Percentiles rank a stretch among this genome's conserved stretches.
Conservation (phyloP, 2,888 invertebrate species). For the Dendrolimus houi region DNA sequence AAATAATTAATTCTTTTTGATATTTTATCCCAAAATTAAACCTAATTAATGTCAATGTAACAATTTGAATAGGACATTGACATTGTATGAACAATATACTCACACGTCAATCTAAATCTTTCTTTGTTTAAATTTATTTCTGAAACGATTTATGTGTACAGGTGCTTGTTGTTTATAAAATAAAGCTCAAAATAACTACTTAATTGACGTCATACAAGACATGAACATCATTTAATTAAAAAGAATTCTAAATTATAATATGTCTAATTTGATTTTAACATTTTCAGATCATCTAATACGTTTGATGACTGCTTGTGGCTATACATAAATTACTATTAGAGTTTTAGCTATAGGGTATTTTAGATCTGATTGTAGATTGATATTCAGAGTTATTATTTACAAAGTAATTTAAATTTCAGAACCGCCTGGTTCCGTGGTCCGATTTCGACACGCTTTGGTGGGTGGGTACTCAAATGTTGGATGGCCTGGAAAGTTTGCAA, state of each 20-base stretch:
- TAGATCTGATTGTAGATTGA: neutral
- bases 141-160: constrained; percentile 9
- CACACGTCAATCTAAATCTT: neutral
- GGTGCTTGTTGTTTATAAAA: constrained; percentile 6
- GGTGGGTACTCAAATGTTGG: constrained; percentile 23
- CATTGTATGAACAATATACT: neutral
- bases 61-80: neutral
- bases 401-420: constrained; percentile 4
- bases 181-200: neutral
- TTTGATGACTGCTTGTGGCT: too few relatives aligned
- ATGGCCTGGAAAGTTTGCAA: constrained; percentile 47
- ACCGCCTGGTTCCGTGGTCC: constrained; percentile 7
- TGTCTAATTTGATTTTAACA: too few relatives aligned
- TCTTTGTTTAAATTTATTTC: constrained; percentile 1
- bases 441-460: constrained; percentile 15
- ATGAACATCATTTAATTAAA: too few relatives aligned
- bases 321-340: too few relatives aligned
- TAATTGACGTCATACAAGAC: neutral
- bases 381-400: neutral
- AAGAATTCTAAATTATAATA: too few relatives aligned
- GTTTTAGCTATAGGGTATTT: too few relatives aligned
- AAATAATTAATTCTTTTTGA: too few relatives aligned
- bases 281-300: too few relatives aligned
- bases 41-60: neutral
- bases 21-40: neutral